Conservation (phyloP, 2,888 invertebrate species). For the Aproaerema taeniolella region DNA sequence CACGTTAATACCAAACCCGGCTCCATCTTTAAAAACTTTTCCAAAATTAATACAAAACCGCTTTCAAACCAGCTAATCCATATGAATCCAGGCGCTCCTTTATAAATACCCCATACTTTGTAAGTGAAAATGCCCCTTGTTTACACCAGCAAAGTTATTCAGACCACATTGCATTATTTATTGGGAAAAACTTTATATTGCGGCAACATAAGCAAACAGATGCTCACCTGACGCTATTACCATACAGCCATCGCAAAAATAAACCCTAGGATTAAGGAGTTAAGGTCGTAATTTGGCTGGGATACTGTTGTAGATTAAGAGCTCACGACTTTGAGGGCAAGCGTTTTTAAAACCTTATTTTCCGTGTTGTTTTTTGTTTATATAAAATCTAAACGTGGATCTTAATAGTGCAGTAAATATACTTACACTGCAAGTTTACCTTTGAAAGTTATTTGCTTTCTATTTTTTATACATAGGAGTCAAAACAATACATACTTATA, state of each 20-base stretch:
- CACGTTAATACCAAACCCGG: too few relatives aligned
- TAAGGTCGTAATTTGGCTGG: conserved; percentile 25
- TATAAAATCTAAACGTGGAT: too few relatives aligned
- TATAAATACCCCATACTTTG: conserved; percentile 9
- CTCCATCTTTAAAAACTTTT: too few relatives aligned
- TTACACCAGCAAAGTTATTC: conserved; percentile 17
- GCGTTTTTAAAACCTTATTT: too few relatives aligned
- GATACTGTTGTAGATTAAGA: conserved; percentile 28
- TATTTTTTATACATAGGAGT: too few relatives aligned
- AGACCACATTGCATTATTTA: conserved; percentile 64
- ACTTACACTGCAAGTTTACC: too few relatives aligned
- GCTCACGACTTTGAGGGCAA: too few relatives aligned
- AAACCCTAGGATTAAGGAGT: conserved; percentile 29
- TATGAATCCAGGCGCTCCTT: not conserved
- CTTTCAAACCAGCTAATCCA: too few relatives aligned
- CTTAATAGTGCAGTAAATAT: too few relatives aligned
- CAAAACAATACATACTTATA: too few relatives aligned
- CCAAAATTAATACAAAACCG: too few relatives aligned
- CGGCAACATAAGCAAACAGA: conserved; percentile 62
- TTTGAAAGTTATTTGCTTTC: too few relatives aligned
- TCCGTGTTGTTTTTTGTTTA: conserved; percentile 58
- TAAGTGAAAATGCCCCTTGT: conserved; percentile 20
- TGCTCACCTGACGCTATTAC: conserved; percentile 60
- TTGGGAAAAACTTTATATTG: conserved; percentile 71
- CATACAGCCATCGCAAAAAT: conserved; percentile 28